These are phyloP conservation scores for Eublepharis macularius DNA, from an alignment of 2,113 vertebrate species.

Conservation along the genomic window DNA sequence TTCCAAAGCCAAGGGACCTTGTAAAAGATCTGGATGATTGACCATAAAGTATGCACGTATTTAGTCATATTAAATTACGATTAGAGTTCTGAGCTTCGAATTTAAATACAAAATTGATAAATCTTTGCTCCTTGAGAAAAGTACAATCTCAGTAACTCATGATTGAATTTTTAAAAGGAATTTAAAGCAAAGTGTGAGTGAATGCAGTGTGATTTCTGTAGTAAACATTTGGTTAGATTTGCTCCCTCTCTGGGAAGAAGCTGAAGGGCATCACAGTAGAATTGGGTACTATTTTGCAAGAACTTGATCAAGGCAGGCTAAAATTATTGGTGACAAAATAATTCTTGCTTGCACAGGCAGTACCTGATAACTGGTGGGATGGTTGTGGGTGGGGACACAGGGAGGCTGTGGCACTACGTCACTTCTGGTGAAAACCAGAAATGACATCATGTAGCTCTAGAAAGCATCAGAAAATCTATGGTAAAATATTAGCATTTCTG, in stretches of 20 bases:
- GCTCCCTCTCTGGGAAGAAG: neutral
- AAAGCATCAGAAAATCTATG: too few relatives aligned
- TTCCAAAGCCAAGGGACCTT: conserved; percentile 76
- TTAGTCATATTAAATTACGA: conserved; percentile 80
- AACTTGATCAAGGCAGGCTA: neutral
- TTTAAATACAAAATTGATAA: conserved; percentile 73
- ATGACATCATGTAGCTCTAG: too few relatives aligned
- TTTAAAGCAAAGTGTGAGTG: conserved; percentile 1
- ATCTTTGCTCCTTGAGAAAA: conserved; percentile 68
- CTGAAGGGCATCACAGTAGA: neutral
- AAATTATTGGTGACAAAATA: neutral
- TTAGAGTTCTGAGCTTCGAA: conserved; percentile 69
- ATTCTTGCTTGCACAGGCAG: too few relatives aligned
- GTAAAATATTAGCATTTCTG: too few relatives aligned
- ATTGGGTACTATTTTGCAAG: neutral
- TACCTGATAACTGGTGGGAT: neutral
- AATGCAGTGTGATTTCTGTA: neutral
- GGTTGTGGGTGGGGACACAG: too few relatives aligned
- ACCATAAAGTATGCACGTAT: conserved; percentile 79
- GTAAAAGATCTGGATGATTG: conserved; percentile 78
- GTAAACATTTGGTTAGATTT: neutral
- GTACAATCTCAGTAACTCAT: conserved; percentile 28
- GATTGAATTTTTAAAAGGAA: conserved; percentile 1
- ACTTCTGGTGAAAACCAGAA: too few relatives aligned
- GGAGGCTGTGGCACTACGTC: too few relatives aligned